Evolutionary conservation across 2,113 vertebrate genomes (phyloP), one percentile per base, ranked within the genome.

Genomic region (Xerus inauris): DNA sequence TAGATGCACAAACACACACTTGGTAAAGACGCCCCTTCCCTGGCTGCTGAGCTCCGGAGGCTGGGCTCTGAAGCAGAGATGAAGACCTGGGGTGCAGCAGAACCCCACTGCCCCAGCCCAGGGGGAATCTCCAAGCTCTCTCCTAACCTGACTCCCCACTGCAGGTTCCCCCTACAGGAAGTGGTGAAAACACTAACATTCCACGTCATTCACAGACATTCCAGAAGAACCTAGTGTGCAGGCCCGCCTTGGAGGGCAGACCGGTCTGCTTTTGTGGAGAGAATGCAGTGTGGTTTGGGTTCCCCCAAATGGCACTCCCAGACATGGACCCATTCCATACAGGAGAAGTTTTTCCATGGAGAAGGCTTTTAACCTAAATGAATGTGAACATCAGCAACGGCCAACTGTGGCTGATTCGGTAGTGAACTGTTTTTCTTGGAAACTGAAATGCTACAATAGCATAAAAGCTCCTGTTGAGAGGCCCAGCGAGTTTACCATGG

Each of bases 281-380:
- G 28, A 77, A 65, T 0, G n/a, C 11, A 13, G 4, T 24, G 12
- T 59, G 57, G 51, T 79, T 57, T 47, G 42, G 38, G 9, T 54
- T 69, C 67, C 67, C 77, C 38, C 42, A 47, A 95, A 57, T 54
- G 49, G 28, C 22, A 40, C 75, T 67, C 24, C 22, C 26, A 8
- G 49, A 32, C 11, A 1, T 5, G 6, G 85, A 65, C 65, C 42
- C 54, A 42, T 22, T 67, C 30, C 65, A 75, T 32, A 47, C 20
- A 17, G 75, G 62, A 95, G 86, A 22, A 87, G 32, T 59, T 59
- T 91, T 93, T 90, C 69, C 77, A 84, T 6, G 8, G 85, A 77
- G n/a, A 47, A 26, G n/a, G 40, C 47, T 91, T 71, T 75, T 84
- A 57, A 87, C 17, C 28, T 32, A 51, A 85, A 57, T 40, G n/a